Evolutionary conservation across 2,113 vertebrate genomes (phyloP).

Genomic region (Sceloporus undulatus): DNA sequence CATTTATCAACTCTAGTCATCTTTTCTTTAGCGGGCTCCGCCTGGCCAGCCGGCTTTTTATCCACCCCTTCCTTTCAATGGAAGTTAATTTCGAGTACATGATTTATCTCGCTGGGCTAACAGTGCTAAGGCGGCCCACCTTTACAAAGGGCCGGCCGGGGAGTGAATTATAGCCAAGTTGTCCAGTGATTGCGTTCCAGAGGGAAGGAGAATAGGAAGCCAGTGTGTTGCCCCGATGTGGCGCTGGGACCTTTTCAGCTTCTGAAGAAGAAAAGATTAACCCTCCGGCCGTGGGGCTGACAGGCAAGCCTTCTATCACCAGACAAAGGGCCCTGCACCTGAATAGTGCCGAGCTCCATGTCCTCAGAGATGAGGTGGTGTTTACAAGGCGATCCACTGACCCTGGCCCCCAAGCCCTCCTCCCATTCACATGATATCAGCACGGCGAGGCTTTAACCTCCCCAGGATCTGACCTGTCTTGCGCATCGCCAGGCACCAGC

Average conservation of each 20-base stretch:
- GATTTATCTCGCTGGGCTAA: conserved; percentile 89
- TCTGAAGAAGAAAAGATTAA: conserved; percentile 85
- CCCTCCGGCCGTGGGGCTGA: conserved; percentile 85
- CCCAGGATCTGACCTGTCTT: conserved; percentile 53
- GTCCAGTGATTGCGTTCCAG: conserved; percentile 94
- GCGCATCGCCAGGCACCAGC: neutral
- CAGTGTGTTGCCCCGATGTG: conserved; percentile 85
- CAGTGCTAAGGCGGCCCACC: conserved; percentile 84
- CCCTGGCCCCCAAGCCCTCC: conserved; percentile 54
- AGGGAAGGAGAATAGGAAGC: conserved; percentile 88
- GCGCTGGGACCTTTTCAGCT: conserved; percentile 86
- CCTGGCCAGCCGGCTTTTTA: conserved; percentile 82
- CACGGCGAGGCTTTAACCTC: conserved; percentile 50
- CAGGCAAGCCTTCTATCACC: conserved; percentile 82
- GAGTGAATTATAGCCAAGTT: conserved; percentile 90
- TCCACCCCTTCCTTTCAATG: conserved; percentile 86
- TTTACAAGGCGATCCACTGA: conserved; percentile 75
- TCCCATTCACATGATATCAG: conserved; percentile 72
- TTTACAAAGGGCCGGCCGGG: conserved; percentile 87
- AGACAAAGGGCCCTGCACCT: conserved; percentile 87
- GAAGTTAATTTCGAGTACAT: conserved; percentile 92
- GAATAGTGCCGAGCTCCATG: conserved; percentile 83
- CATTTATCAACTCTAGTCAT: conserved; percentile 87
- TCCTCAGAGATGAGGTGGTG: conserved; percentile 72
- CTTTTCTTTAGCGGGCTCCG: conserved; percentile 78